phyloP scores from a whole-genome alignment of 1,140 invertebrate species.

The Dolichoris vasculosae region DNA sequence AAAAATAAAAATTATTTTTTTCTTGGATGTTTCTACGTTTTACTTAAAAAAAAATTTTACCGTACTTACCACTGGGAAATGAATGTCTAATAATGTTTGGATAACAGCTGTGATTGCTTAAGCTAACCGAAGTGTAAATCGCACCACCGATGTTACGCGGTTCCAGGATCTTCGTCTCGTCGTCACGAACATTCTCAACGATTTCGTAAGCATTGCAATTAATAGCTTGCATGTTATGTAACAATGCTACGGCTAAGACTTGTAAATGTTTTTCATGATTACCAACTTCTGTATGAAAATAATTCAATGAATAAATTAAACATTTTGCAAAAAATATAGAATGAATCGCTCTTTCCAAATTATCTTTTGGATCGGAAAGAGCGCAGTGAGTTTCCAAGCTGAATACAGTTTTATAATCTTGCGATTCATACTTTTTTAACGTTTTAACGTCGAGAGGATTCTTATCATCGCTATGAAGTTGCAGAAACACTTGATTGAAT shows the following conservation, averaged over 20 bases:
- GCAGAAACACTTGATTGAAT: slow-evolving; percentile 37
- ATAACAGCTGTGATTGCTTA: slow-evolving; percentile 79
- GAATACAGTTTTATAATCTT: slow-evolving; percentile 66
- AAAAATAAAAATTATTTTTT: slow-evolving; percentile 56
- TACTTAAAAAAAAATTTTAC: slow-evolving; percentile 2
- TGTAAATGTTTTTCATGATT: slow-evolving; percentile 55
- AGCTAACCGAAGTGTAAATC: slow-evolving; percentile 78
- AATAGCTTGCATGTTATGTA: slow-evolving; percentile 77
- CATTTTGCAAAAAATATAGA: slow-evolving; percentile 77
- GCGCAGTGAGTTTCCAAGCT: slow-evolving; percentile 73
- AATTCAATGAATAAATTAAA: slow-evolving; percentile 69
- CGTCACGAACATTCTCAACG: slow-evolving; percentile 73
- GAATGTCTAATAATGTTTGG: slow-evolving; percentile 77
- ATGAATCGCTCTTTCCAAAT: slow-evolving; percentile 74
- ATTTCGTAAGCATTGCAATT: slow-evolving; percentile 82
- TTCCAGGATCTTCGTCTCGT: slow-evolving; percentile 63
- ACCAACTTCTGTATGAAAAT: slow-evolving; percentile 48
- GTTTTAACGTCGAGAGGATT: background rate
- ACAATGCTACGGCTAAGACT: slow-evolving; percentile 70
- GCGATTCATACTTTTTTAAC: slow-evolving; percentile 58
- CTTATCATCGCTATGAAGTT: slow-evolving; percentile 30
- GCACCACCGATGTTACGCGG: slow-evolving; percentile 77
- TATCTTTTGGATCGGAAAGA: slow-evolving; percentile 70
- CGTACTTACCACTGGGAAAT: slow-evolving; percentile 65
- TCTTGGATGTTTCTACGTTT: background rate